Evolutionary conservation across 2,113 vertebrate genomes (phyloP), one percentile per base, ranked within the genome.

Genomic region (Athene cunicularia): DNA sequence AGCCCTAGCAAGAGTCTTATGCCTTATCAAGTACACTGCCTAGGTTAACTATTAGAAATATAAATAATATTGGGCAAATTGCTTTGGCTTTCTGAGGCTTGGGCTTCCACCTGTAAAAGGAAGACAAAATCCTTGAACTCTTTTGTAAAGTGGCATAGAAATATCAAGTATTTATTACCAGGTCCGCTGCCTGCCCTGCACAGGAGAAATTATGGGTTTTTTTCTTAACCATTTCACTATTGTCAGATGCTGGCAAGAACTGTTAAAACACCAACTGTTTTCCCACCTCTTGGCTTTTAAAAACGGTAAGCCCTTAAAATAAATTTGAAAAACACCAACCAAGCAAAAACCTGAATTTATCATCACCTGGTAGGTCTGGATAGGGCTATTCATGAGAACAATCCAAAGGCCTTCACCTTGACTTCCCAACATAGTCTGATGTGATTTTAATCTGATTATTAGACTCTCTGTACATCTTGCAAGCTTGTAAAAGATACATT

Each of bases 371-470:
- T 97, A 90, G 94, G 93, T 90, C 87, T 90, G 77, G 77, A 75
- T 85, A 83, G 80, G 95, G 87, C 94, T 97, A 90, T 95, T 97
- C 95, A 86, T 91, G 90, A 94, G 83, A 94, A 95, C 94, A 97
- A 95, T 94, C 83, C 95, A 96, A 96, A 95, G 95, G 92, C 95
- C 91, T 96, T 95, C 95, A 95, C 97, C 97, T 93, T 97, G 93
- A 94, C 94, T 96, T 91, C 50, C 75, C 83, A 91, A 73, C 92
- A 89, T n/a, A 87, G 92, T 96, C 90, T 97, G 95, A 97, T 97
- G 93, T 76, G 88, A 90, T 97, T 97, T 97, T 97, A 98, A 97
- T 98, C 91, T 96, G 96, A 98, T 98, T 97, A 98, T 96, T 95
- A 96, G 45, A 80, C 80, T 92, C 89, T 49, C 6, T 6, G 93